Evolutionary conservation across 1,140 invertebrate genomes (phyloP), one percentile per base, ranked within the genome.

Genomic region (Olivierus martensii): DNA sequence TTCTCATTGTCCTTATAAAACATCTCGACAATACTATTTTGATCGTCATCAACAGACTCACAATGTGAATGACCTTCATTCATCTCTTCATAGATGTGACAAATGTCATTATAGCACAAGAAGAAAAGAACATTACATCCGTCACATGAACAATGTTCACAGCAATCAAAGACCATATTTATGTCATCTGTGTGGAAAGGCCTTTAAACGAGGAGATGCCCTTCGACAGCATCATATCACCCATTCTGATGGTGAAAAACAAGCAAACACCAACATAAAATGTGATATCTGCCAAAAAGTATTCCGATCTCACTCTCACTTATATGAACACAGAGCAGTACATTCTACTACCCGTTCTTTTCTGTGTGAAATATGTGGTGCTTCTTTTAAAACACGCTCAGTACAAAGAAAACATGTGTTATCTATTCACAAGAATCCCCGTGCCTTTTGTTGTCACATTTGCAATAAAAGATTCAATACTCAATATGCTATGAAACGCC

Each of bases 291-390:
- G 71, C 60, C 52, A 61, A 11, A 72, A 72, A 53, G 62, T 55
- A 5, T 72, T 71, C 52, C 62, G 70, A 37, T 71, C 71, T 21
- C 63, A 65, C 46, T 69, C 63, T 5, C 63, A 65, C 49, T 52
- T 67, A 10, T 52, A 49, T 4, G 62, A 65, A 46, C 62, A 66
- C 42, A 35, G 41, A 59, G 62, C 67, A 14, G 67, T 67, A n/a
- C 71, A 73, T 54, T 66, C 69, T 7, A 66, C 64, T 28, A 61
- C 63, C n/a, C 63, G 71, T 12, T 63, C 67, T 6, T 70, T 67
- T 55, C 61, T 73, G 15, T 73, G 71, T 59, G 70, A 73, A 51
- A 68, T 71, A 12, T 73, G 72, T 62, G 72, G 72, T 9, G 67
- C 71, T 9, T 64, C 69, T 11, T 73, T 73, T 53, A 73, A 73